phyloP scores from a whole-genome alignment of 2,797 vertebrate species.

The Coilia nasus region DNA sequence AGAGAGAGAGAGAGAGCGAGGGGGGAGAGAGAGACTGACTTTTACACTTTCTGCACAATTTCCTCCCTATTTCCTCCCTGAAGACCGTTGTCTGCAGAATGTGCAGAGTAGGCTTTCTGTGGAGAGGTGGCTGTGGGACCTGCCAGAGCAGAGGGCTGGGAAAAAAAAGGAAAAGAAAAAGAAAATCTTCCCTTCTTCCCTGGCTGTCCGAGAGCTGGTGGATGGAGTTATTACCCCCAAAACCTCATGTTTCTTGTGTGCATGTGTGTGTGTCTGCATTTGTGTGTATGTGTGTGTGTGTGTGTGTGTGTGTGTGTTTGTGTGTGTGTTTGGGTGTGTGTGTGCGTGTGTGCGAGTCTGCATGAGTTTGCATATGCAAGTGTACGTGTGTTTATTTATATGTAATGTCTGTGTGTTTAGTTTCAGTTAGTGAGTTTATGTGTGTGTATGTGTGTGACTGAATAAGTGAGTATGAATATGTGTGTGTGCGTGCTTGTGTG shows the following conservation, averaged over 20 bases:
- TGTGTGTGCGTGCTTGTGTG: neutral
- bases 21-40: slow-evolving; percentile 62
- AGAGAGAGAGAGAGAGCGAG: slow-evolving; percentile 50
- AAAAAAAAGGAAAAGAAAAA: slow-evolving; percentile 33
- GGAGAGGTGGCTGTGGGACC: slow-evolving; percentile 69
- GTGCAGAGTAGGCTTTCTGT: slow-evolving; percentile 79
- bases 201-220: slow-evolving; percentile 59
- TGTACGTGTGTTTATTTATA: neutral
- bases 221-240: slow-evolving; percentile 74
- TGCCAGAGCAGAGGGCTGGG: slow-evolving; percentile 65
- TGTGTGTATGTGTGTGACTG: neutral
- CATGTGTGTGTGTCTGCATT: slow-evolving; percentile 59
- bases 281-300: slow-evolving; percentile 48
- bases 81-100: slow-evolving; percentile 81
- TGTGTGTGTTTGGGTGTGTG: neutral
- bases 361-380: too few relatives aligned
- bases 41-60: slow-evolving; percentile 84
- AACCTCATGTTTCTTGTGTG: slow-evolving; percentile 60
- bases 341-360: neutral
- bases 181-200: slow-evolving; percentile 51
- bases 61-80: slow-evolving; percentile 84
- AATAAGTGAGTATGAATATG: neutral
- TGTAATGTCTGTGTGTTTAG: neutral
- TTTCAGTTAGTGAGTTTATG: neutral
- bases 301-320: neutral